phyloP scores from a whole-genome alignment of 2,113 vertebrate genomes.

The Phalacrocorax carbo region DNA sequence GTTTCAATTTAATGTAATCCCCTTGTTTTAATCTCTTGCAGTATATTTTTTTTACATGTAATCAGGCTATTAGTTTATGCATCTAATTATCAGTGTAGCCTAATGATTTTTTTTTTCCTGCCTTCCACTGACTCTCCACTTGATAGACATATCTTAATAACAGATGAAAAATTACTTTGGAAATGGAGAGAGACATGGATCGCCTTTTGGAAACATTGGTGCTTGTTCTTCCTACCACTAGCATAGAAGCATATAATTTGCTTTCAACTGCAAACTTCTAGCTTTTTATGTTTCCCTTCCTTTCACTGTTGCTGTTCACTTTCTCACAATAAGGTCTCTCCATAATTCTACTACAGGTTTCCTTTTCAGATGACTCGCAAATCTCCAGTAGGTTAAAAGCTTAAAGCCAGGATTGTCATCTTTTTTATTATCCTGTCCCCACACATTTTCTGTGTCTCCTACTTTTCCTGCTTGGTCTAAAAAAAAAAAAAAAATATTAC shows the following conservation, averaged over 20 bases:
- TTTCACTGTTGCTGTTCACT: not conserved
- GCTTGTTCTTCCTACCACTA: not conserved
- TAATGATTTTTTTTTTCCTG: not conserved
- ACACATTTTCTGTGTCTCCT: not conserved
- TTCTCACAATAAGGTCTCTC: not conserved
- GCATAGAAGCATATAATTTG: not conserved
- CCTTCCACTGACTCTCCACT: not conserved
- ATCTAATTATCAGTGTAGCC: constrained; percentile 15
- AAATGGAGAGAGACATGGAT: not conserved
- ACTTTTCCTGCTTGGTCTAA: not conserved
- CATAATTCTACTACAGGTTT: not conserved
- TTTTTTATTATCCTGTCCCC: not conserved
- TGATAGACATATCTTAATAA: not conserved
- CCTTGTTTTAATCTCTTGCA: constrained; percentile 48
- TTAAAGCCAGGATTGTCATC: not conserved
- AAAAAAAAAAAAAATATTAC: not conserved
- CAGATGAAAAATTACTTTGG: not conserved
- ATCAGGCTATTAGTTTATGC: constrained; percentile 40
- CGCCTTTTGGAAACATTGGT: not conserved
- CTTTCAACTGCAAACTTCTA: not conserved
- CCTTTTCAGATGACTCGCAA: not conserved
- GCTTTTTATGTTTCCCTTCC: not conserved
- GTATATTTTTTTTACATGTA: not conserved
- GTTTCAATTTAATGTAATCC: constrained; percentile 38
- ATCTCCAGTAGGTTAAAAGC: not conserved